Base-by-base conservation (phyloP, 2,113 vertebrate species). In the Indicator indicator region DNA sequence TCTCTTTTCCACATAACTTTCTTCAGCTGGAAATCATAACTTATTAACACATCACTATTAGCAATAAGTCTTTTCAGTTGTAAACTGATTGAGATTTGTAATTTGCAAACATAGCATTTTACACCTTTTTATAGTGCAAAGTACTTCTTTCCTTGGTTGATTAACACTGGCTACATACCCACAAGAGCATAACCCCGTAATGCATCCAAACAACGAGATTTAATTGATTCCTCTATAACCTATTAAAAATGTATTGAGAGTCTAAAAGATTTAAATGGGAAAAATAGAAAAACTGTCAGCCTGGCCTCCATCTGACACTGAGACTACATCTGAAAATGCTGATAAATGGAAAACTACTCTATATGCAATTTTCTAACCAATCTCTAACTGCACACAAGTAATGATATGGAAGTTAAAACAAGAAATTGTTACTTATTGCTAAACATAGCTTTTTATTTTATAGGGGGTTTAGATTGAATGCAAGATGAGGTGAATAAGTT, bases 231-330 rank as follows among this genome's bases (percentile, higher is more conserved):
- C 94, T 95, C 88, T 88, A 86, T 78, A 83, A 62, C 83, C 58
- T 86, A 95, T 95, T 96, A 97, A 96, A 96, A 95, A 95, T 91
- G 69, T 88, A 97, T 96, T 86, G 88, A 95, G 24, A 27, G 36
- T 33, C 79, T 90, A 78, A 97, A 96, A 94, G 48, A 93, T 95
- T 97, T 91, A 94, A 97, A 91, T 50, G 21, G 76, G 38, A 81
- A 95, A 95, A 95, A 83, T 23, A 74, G 84, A 76, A 89, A 77
- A 89, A 83, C 4, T 86, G 85, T 38, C 69, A 72, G 87, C 80
- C 60, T 95, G 79, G 76, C 85, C 83, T 95, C 54, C 30, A 81
- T 91, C 69, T 97, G 72, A 95, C 82, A 89, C 87, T 21, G 72
- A 80, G 56, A 67, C 24, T 67, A 30, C 30, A 44, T 93, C 38